phyloP scores from a whole-genome alignment of 1,140 invertebrate species.

The Thalassaphorura encarpata region DNA sequence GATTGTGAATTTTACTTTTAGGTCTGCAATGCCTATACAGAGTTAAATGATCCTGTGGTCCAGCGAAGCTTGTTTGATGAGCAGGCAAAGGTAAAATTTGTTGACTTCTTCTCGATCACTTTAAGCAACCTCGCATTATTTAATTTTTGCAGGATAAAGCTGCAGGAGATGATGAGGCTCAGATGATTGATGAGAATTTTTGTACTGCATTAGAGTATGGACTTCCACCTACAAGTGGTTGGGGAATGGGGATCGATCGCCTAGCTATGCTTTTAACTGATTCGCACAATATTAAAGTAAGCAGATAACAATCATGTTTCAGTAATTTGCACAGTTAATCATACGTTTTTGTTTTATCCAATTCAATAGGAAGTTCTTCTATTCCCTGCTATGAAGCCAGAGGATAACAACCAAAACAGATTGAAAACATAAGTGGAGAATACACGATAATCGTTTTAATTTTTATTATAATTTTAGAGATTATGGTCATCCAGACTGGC shows the following conservation, averaged over 20 bases:
- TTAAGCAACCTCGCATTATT: too few species aligned
- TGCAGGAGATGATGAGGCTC: conserved; percentile 97
- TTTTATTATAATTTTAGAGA: too few species aligned
- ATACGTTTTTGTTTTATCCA: background rate
- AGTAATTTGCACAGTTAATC: background rate
- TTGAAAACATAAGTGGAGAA: too few species aligned
- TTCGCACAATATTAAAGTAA: conserved; percentile 94
- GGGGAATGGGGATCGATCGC: conserved; percentile 95
- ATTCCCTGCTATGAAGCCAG: conserved; percentile 34
- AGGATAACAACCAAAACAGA: conserved; percentile 24
- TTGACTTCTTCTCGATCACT: background rate
- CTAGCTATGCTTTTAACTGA: conserved; percentile 97
- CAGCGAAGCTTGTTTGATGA: conserved; percentile 89
- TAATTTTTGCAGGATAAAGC: conserved; percentile 78
- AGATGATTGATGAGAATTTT: conserved; percentile 93
- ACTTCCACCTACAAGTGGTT: conserved; percentile 93
- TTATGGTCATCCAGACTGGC: too few species aligned
- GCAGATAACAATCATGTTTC: background rate
- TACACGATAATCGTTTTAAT: too few species aligned
- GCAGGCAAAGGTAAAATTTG: conserved; percentile 63
- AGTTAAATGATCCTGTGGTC: conserved; percentile 94
- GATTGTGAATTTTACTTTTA: conserved; percentile 1
- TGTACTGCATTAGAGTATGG: conserved; percentile 96
- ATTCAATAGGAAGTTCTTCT: conserved; percentile 33
- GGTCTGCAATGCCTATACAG: conserved; percentile 97